Evolutionary conservation across 2,113 vertebrate genomes (phyloP).

Genomic region (Lycaon pictus): DNA sequence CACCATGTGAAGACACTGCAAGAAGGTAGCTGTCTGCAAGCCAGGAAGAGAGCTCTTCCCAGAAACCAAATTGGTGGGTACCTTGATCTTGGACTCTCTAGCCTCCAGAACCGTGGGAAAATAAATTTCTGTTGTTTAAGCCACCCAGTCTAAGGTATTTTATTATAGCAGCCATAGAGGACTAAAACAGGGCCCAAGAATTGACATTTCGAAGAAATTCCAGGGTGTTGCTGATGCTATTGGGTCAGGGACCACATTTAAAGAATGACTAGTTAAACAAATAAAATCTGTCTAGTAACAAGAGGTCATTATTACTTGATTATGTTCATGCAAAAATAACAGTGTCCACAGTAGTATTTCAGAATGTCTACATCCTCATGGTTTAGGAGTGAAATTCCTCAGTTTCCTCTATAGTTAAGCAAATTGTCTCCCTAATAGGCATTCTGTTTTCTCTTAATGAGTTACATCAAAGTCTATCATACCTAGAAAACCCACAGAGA

Average conservation of each 20-base stretch:
- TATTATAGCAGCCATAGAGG: neutral
- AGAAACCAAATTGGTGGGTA: neutral
- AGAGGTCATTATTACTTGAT: neutral
- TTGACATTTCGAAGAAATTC: slow-evolving; percentile 4
- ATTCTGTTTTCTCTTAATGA: neutral
- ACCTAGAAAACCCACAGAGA: neutral
- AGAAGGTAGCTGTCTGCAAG: neutral
- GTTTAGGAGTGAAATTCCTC: neutral
- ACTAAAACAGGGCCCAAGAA: neutral
- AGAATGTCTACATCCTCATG: neutral
- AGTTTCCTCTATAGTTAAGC: neutral
- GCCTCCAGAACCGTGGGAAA: neutral
- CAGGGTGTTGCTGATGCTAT: neutral
- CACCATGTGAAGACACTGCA: neutral
- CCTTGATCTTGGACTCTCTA: neutral
- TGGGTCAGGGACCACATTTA: neutral
- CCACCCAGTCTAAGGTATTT: neutral
- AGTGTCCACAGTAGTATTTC: neutral
- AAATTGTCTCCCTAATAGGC: neutral
- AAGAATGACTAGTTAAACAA: neutral
- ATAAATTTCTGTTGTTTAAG: neutral
- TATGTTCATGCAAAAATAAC: neutral
- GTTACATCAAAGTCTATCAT: neutral
- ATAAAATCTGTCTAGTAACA: neutral
- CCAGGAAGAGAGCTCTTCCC: neutral